phyloP scores from a whole-genome alignment of 2,888 invertebrate species.

The Mylabris sibirica region DNA sequence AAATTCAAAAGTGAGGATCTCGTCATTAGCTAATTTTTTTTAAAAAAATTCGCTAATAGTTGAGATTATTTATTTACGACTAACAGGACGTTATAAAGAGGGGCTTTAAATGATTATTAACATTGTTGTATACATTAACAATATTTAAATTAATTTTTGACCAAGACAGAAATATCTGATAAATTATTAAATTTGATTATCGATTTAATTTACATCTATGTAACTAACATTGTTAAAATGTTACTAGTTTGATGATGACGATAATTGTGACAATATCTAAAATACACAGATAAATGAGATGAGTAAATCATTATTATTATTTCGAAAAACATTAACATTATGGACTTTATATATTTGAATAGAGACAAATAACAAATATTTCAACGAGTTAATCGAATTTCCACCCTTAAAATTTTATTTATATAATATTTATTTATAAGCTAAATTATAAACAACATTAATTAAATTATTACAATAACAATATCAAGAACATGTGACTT shows the following conservation, averaged over 20 bases:
- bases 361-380: not conserved
- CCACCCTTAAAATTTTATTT: not conserved
- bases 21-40: too few species aligned
- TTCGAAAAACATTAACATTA: not conserved
- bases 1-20: too few species aligned
- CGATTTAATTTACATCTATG: constrained; percentile 8
- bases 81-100: constrained; percentile 13
- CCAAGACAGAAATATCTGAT: too few species aligned
- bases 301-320: constrained; percentile 23
- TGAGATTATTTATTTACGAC: not conserved
- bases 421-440: not conserved
- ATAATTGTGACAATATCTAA: constrained; percentile 34
- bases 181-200: not conserved
- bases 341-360: not conserved
- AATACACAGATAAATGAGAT: constrained; percentile 29
- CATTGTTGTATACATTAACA: not conserved
- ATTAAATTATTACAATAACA: not conserved
- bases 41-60: too few species aligned
- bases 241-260: constrained; percentile 19
- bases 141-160: not conserved
- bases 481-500: not conserved
- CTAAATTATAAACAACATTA: not conserved
- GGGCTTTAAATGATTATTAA: constrained; percentile 32
- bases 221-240: constrained; percentile 16
- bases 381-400: not conserved